Base-by-base conservation (phyloP, 1,140 invertebrate species). In the Drosophila nigrodunni region DNA sequence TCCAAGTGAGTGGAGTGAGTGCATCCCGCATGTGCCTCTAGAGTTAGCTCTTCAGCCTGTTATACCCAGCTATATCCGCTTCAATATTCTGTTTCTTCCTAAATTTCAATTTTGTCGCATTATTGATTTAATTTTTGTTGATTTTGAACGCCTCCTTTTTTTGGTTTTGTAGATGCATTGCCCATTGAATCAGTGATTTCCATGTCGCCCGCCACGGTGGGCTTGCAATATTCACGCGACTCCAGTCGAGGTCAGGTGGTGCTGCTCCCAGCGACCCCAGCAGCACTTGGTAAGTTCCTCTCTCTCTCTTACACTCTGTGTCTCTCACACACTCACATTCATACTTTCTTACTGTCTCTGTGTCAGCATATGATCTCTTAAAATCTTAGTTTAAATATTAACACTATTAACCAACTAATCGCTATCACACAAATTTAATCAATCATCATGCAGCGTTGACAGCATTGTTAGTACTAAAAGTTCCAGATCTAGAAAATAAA, bases 181-280 rank as follows among this genome's bases (percentile, higher is more conserved):
- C 94, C 95, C 44, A 94, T 95, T 93, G 95, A 95, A 91, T 94
- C 95, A 81, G 94, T 95, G 93, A 94, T 95, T 78, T 94, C 93
- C 90, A 95, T 94, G 94, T 94, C 95, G 58, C 93, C 95, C 92
- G 94, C 95, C 58, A 93, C 95, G 88, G 94, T 95, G 64, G 95
- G 96, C 60, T 95, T 96, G 93, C 96, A 97, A 92, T 94, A 97
- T 77, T 96, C 96, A 47, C 94, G 97, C 52, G 97, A 98, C 93
- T 96, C 96, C 21, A 94, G 96, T 11, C 96, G 95, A 15, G 96
- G 96, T 41, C 96, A 97, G 70, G 93, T 97, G 41, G 94, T 97
- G 47, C 94, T 97, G 47, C 94, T 97, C 68, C 96, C 97, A 47
- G 91, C 77, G 77, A 92, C 74, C 92, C 93, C 76, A 93, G 94